phyloP scores from a whole-genome alignment of 2,888 invertebrate species.

The Oeneis ivallda region DNA sequence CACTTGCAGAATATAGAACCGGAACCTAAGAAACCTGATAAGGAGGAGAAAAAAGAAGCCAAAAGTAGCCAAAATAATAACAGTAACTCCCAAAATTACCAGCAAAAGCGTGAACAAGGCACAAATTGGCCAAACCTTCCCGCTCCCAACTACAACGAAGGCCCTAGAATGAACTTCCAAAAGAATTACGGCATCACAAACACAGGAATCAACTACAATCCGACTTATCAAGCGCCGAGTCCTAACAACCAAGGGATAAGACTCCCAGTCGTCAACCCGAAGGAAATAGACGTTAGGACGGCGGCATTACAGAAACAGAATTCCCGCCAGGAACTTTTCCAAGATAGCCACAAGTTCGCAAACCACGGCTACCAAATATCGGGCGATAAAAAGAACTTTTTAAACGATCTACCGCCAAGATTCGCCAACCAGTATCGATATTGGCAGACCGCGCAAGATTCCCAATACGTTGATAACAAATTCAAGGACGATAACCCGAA shows the following conservation, averaged over 20 bases:
- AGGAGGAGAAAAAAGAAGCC: slow-evolving; percentile 64
- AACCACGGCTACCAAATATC: slow-evolving; percentile 67
- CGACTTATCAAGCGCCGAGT: slow-evolving; percentile 50
- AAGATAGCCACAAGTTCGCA: slow-evolving; percentile 61
- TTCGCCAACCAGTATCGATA: slow-evolving; percentile 75
- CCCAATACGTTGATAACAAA: slow-evolving; percentile 64
- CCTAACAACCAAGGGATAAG: slow-evolving; percentile 60
- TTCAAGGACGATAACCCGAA: slow-evolving; percentile 65
- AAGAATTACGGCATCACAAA: slow-evolving; percentile 67
- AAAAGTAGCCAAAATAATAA: slow-evolving; percentile 53
- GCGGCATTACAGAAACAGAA: slow-evolving; percentile 75
- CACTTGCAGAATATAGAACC: slow-evolving; percentile 73
- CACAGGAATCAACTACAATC: slow-evolving; percentile 58
- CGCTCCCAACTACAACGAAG: slow-evolving; percentile 47
- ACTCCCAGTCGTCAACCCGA: slow-evolving; percentile 76
- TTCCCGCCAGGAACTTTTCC: slow-evolving; percentile 66
- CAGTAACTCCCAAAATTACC: slow-evolving; percentile 53
- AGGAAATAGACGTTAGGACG: slow-evolving; percentile 76
- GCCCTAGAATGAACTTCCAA: slow-evolving; percentile 58
- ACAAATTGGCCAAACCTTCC: slow-evolving; percentile 50
- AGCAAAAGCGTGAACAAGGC: slow-evolving; percentile 49
- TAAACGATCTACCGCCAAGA: slow-evolving; percentile 71
- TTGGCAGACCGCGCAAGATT: slow-evolving; percentile 69
- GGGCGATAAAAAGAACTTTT: slow-evolving; percentile 72
- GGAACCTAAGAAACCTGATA: slow-evolving; percentile 62